A percentile compares a stretch with the other conserved stretches of the same genome.
Evolutionary conservation across 2,113 vertebrate genomes (phyloP).

Genomic region (Mus spicilegus): DNA sequence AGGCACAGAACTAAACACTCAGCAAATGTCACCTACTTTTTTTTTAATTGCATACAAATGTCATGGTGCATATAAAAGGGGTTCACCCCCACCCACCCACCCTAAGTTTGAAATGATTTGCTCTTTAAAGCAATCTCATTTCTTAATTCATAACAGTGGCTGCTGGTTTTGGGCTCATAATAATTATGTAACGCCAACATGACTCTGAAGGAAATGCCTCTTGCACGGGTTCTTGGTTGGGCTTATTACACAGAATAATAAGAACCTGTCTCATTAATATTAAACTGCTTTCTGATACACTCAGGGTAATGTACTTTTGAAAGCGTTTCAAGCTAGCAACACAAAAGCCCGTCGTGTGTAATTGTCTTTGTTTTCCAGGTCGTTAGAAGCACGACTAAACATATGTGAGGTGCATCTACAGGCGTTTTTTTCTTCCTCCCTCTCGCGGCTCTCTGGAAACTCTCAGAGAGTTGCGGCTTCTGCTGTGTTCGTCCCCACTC

Average conservation of each 20-base stretch:
- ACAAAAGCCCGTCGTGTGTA: neutral
- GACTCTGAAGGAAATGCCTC: constrained; percentile 69
- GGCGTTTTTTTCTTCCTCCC: neutral
- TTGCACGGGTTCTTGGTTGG: neutral
- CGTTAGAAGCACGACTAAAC: neutral
- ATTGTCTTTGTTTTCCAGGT: constrained; percentile 60
- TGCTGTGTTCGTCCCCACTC: neutral
- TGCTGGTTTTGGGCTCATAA: constrained; percentile 53
- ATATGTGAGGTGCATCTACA: neutral
- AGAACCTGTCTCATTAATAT: constrained; percentile 17
- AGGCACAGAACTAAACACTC: neutral
- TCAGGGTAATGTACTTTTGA: constrained; percentile 24
- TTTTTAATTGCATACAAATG: constrained; percentile 51
- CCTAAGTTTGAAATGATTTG: constrained; percentile 55
- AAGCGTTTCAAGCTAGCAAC: constrained; percentile 16
- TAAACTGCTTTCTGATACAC: constrained; percentile 37
- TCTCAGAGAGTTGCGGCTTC: neutral
- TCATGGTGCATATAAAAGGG: constrained; percentile 17
- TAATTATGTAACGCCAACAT: constrained; percentile 43
- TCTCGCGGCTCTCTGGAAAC: neutral
- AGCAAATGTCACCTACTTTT: constrained; percentile 23
- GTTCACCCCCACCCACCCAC: neutral
- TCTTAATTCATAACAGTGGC: constrained; percentile 30
- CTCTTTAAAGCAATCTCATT: constrained; percentile 49
- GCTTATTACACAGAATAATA: constrained; percentile 48